Evolutionary conservation across 2,113 vertebrate genomes (phyloP).

Genomic region (Helogale parvula): DNA sequence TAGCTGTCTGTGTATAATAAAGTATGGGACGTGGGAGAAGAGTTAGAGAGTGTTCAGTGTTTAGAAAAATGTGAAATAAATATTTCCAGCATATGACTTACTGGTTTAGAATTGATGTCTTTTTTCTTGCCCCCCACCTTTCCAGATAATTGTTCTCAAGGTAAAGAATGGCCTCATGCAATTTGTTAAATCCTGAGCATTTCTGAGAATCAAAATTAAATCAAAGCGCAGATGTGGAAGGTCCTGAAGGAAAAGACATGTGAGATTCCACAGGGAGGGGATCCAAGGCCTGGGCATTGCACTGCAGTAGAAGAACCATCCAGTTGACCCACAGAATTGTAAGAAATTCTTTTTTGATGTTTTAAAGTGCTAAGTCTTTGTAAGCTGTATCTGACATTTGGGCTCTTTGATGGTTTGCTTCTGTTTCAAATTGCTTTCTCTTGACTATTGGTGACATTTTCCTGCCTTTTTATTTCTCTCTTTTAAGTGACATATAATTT

Average conservation of each 20-base stretch:
- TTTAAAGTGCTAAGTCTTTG: background rate
- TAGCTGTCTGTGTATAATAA: background rate
- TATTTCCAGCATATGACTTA: background rate
- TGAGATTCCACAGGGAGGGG: background rate
- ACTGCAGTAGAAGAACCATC: background rate
- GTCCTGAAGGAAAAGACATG: background rate
- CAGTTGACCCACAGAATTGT: background rate
- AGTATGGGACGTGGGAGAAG: background rate
- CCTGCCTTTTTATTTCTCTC: background rate
- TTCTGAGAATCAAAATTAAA: background rate
- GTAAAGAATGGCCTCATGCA: background rate
- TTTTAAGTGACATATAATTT: background rate
- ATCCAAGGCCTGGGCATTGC: background rate
- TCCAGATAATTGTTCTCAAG: background rate
- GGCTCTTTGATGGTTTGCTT: background rate
- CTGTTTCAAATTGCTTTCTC: conserved; percentile 19
- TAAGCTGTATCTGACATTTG: background rate
- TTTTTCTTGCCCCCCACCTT: background rate
- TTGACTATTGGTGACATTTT: background rate
- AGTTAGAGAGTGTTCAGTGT: background rate
- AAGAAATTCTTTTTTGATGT: background rate
- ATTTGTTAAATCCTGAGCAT: background rate
- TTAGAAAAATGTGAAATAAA: background rate
- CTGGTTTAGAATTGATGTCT: background rate
- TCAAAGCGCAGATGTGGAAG: background rate